Conservation (phyloP, 2,113 vertebrate genomes). For the Phainopepla nitens region DNA sequence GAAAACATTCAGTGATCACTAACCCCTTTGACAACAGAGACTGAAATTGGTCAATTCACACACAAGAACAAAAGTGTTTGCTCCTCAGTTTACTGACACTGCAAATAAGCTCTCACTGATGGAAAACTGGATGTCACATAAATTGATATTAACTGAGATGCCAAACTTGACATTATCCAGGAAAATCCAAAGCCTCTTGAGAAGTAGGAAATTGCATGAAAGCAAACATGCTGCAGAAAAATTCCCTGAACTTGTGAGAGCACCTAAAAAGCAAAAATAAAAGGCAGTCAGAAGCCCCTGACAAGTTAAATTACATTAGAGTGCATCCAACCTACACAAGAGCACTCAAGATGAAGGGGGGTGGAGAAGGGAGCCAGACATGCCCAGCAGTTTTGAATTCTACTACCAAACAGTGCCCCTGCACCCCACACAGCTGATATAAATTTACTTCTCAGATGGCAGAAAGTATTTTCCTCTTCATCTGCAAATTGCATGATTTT, state of each 20-base stretch:
- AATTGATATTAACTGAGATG: not conserved
- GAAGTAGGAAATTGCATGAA: not conserved
- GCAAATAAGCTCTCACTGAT: not conserved
- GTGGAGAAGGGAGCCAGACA: not conserved
- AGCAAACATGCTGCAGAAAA: not conserved
- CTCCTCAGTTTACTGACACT: not conserved
- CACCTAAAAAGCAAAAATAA: not conserved
- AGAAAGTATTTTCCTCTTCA: not conserved
- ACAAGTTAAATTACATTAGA: not conserved
- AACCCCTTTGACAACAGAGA: not conserved
- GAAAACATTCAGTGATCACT: not conserved
- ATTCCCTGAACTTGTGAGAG: rapidly evolving
- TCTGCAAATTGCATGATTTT: rapidly evolving
- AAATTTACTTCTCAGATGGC: not conserved
- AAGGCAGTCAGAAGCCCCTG: not conserved
- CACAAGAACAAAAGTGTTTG: not conserved
- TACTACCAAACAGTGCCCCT: not conserved
- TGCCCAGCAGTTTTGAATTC: not conserved
- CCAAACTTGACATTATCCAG: not conserved
- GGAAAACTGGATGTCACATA: not conserved
- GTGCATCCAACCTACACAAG: not conserved
- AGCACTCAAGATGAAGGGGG: not conserved
- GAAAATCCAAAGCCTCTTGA: not conserved
- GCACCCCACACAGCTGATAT: not conserved
- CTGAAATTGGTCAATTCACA: not conserved